Percentiles rank a stretch among this genome's conserved stretches.
phyloP scores from a whole-genome alignment of 2,888 invertebrate species.

The Cataglyphis albicans region DNA sequence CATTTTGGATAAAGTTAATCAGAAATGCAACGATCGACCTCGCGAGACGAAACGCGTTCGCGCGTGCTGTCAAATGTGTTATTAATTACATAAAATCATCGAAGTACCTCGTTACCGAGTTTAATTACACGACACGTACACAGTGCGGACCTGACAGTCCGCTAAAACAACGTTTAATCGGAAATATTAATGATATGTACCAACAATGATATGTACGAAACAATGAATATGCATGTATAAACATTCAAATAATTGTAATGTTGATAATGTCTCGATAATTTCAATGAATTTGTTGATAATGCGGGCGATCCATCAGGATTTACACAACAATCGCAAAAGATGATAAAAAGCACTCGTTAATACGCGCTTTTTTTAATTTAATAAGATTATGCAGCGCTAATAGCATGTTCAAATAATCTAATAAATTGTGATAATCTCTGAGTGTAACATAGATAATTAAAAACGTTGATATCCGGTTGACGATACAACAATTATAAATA shows the following conservation, averaged over 20 bases:
- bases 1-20: not conserved
- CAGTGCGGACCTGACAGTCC: conserved; percentile 30
- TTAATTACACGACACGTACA: conserved; percentile 42
- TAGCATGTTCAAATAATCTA: not conserved
- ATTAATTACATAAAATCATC: conserved; percentile 48
- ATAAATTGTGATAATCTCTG: not conserved
- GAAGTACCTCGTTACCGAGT: conserved; percentile 47
- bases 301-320: conserved; percentile 3
- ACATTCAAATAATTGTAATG: conserved; percentile 19
- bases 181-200: conserved; percentile 51
- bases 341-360: conserved; percentile 20
- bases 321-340: conserved; percentile 1
- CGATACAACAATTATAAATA: conserved; percentile 15
- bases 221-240: conserved; percentile 34
- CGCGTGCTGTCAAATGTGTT: conserved; percentile 26
- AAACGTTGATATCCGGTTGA: conserved; percentile 12
- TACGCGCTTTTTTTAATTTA: conserved; percentile 10
- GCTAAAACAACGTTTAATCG: conserved; percentile 43
- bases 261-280: conserved; percentile 33
- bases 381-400: conserved; percentile 20
- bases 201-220: conserved; percentile 3
- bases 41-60: not conserved
- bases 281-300: conserved; percentile 30
- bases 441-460: conserved; percentile 37
- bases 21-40: conserved; percentile 38